Evolutionary conservation across 2,113 vertebrate genomes (phyloP).

Genomic region (Callospermophilus lateralis): DNA sequence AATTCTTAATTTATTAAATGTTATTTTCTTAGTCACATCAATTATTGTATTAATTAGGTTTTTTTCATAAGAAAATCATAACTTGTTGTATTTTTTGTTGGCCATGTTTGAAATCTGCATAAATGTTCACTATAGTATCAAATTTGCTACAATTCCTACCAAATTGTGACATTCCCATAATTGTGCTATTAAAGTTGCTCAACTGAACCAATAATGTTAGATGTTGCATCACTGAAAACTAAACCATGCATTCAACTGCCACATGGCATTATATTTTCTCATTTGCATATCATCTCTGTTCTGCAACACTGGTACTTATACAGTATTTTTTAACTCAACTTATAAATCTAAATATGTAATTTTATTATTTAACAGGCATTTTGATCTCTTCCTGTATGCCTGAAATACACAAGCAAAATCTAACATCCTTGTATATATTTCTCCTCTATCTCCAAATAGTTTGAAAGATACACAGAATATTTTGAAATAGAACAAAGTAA

Average conservation of each 20-base stretch:
- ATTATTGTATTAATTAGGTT: background rate
- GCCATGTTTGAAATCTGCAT: background rate
- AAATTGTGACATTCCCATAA: constrained; percentile 5
- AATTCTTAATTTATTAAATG: background rate
- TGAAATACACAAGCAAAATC: background rate
- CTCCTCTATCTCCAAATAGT: background rate
- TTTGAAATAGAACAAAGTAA: constrained; percentile 35
- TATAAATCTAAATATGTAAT: constrained; percentile 3
- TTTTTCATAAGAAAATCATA: constrained; percentile 1
- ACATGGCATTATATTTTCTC: background rate
- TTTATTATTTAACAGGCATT: background rate
- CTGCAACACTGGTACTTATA: background rate
- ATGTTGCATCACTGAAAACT: background rate
- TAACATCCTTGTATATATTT: background rate
- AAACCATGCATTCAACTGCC: background rate
- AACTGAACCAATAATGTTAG: background rate
- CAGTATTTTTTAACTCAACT: background rate
- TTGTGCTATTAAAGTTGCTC: background rate
- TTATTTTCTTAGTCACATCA: background rate
- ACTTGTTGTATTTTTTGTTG: background rate
- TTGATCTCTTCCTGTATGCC: background rate
- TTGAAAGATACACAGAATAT: background rate
- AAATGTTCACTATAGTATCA: constrained; percentile 1
- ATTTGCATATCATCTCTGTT: background rate
- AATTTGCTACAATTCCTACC: constrained; percentile 27